Evolutionary conservation across 2,113 vertebrate species (phyloP).

Genomic region (Gnathonemus longibarbis): DNA sequence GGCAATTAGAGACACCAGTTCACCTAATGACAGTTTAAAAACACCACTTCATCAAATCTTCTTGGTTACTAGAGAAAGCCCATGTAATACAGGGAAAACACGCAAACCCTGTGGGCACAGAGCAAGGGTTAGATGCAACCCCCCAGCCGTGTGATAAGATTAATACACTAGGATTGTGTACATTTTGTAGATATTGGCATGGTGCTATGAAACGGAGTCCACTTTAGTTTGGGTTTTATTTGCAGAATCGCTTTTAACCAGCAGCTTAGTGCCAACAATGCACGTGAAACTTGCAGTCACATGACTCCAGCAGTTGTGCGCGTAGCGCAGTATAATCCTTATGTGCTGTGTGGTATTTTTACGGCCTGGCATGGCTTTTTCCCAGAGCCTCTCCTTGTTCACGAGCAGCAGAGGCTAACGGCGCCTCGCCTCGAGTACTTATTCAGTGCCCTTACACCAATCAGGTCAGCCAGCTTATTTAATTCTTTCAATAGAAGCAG

Average conservation of each 20-base stretch:
- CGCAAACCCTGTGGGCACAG: background rate
- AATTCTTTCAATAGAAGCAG: background rate
- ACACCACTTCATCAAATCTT: background rate
- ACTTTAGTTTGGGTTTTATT: background rate
- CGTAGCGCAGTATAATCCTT: constrained; percentile 18
- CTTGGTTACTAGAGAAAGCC: background rate
- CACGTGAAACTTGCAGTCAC: constrained; percentile 31
- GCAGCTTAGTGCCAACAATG: constrained; percentile 22
- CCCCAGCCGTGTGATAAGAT: background rate
- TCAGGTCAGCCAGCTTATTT: background rate
- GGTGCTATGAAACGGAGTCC: background rate
- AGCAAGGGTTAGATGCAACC: background rate
- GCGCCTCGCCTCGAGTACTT: constrained; percentile 20
- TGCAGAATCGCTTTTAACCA: background rate
- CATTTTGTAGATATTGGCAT: background rate
- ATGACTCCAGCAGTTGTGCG: constrained; percentile 27
- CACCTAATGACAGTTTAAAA: background rate
- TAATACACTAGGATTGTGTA: background rate
- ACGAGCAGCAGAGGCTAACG: constrained; percentile 24
- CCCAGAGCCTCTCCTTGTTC: constrained; percentile 22
- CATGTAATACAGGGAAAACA: background rate
- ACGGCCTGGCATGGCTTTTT: constrained; percentile 25
- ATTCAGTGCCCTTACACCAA: background rate
- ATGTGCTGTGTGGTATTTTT: constrained; percentile 24
- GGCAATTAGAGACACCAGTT: background rate